Conservation (phyloP, 2,888 invertebrate species). For the Apodemia mormo region DNA sequence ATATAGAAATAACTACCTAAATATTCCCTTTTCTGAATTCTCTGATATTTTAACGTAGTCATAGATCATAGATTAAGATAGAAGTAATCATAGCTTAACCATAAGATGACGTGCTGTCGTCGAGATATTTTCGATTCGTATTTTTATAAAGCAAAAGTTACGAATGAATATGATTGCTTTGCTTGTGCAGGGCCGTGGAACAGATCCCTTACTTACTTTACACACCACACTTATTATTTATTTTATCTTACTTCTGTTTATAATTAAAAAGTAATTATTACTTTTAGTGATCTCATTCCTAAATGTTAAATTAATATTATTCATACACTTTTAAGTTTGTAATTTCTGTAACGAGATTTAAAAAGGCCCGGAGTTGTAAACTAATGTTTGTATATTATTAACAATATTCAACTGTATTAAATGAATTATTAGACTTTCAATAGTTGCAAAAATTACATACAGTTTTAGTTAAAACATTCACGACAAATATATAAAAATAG, state of each 20-base stretch:
- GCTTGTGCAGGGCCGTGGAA: constrained; percentile 76
- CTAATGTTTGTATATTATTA: constrained; percentile 49
- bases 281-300: neutral
- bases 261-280: neutral
- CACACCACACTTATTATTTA: constrained; percentile 39
- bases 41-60: constrained; percentile 80
- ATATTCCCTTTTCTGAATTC: constrained; percentile 76
- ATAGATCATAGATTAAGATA: constrained; percentile 72
- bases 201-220: constrained; percentile 45
- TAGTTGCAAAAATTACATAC: constrained; percentile 3
- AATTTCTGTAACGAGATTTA: constrained; percentile 42
- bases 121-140: constrained; percentile 81
- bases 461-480: constrained; percentile 10
- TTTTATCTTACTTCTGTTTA: constrained; percentile 43
- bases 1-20: constrained; percentile 74
- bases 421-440: constrained; percentile 23
- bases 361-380: constrained; percentile 66
- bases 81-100: constrained; percentile 75
- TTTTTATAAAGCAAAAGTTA: constrained; percentile 81
- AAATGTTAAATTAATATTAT: constrained; percentile 10
- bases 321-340: constrained; percentile 15
- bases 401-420: constrained; percentile 41
- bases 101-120: constrained; percentile 75
- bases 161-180: constrained; percentile 77
- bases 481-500: constrained; percentile 4